Evolutionary conservation across 2,797 vertebrate species (phyloP).

Genomic region (Galago senegalensis): DNA sequence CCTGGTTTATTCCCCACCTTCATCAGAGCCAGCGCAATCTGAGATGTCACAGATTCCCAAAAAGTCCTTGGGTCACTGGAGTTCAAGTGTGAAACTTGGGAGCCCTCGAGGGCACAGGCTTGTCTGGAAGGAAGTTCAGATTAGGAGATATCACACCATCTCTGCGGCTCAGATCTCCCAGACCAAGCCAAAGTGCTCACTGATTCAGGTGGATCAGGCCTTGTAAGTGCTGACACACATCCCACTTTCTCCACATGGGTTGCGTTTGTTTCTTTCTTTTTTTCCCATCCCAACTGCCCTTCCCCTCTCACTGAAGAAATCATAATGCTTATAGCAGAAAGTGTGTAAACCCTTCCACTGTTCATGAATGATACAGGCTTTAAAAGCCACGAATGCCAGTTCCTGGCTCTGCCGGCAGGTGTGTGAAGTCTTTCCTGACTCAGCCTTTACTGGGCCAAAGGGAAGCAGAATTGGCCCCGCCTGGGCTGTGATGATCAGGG

Average conservation of each 20-base stretch:
- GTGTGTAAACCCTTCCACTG: neutral
- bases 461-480: neutral
- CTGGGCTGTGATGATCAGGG: neutral
- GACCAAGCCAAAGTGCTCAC: neutral
- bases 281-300: neutral
- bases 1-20: neutral
- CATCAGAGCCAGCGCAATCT: neutral
- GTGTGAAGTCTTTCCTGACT: conserved; percentile 27
- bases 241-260: neutral
- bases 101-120: neutral
- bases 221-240: neutral
- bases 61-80: neutral
- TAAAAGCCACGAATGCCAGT: neutral
- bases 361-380: fast-evolving
- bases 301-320: neutral
- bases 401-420: neutral
- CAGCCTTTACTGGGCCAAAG: neutral
- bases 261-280: neutral
- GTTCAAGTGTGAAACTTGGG: neutral
- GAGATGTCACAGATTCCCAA: neutral
- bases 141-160: neutral
- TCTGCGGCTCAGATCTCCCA: neutral
- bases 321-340: neutral
- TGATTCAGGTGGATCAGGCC: neutral
- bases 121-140: neutral